Percentiles rank a stretch among this genome's conserved stretches.
Conservation (phyloP, 37 sponge, comb jelly and placozoan genomes). For the Aphrocallistes beatrix region DNA sequence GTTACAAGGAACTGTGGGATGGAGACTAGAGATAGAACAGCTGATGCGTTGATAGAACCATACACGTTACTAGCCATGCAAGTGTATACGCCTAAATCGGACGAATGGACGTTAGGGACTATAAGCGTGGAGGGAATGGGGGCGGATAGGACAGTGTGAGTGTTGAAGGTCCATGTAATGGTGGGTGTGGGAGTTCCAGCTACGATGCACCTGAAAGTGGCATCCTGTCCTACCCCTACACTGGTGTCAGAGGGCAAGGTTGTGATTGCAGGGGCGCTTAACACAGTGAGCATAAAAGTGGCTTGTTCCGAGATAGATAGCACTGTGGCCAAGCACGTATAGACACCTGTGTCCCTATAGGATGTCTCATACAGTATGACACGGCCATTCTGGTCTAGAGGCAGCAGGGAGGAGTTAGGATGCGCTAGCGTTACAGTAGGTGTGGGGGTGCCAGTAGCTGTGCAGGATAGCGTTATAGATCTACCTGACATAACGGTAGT, state of each 20-base stretch:
- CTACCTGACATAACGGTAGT: not conserved
- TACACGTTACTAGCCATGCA: not conserved
- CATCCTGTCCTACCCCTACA: conserved; percentile 4
- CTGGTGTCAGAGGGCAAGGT: not conserved
- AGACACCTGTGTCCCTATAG: not conserved
- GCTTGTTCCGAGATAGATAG: not conserved
- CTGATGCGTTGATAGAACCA: not conserved
- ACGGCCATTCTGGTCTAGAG: not conserved
- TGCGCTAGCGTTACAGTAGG: not conserved
- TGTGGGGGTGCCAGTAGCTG: not conserved
- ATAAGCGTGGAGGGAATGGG: not conserved
- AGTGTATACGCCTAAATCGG: not conserved
- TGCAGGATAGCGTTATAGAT: not conserved
- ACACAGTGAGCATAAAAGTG: not conserved
- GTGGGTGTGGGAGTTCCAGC: not conserved
- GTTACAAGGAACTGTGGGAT: not conserved
- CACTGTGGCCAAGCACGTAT: not conserved
- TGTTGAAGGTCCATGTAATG: not conserved
- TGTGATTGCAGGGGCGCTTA: not conserved
- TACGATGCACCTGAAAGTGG: not conserved
- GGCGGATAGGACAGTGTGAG: not conserved
- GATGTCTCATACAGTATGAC: not conserved
- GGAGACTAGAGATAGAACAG: not conserved
- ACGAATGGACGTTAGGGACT: not conserved
- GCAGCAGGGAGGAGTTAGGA: not conserved